Conservation (phyloP, 2,888 invertebrate genomes). For the Hemicrepidius hirtus region DNA sequence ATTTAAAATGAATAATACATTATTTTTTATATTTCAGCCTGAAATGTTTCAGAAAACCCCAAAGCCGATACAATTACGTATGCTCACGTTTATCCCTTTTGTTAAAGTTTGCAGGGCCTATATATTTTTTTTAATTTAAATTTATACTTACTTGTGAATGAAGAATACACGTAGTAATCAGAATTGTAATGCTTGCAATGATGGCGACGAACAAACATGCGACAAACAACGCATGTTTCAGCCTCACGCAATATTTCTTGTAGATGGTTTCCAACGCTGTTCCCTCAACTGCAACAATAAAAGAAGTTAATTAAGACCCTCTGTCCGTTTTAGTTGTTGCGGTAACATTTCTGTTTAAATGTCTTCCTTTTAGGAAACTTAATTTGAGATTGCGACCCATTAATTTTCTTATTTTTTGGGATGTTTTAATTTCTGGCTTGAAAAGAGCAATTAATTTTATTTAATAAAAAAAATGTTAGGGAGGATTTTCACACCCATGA, state of each 20-base stretch:
- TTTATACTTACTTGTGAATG: conserved; percentile 78
- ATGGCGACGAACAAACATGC: conserved; percentile 82
- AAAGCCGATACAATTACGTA: no score
- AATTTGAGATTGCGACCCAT: neutral
- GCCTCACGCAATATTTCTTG: conserved; percentile 80
- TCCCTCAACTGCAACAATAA: conserved; percentile 75
- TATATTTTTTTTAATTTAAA: no score
- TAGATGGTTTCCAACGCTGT: conserved; percentile 83
- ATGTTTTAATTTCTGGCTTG: no score
- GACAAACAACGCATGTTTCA: conserved; percentile 85
- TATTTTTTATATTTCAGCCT: no score
- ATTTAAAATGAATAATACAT: no score
- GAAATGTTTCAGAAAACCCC: no score
- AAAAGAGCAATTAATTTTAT: no score
- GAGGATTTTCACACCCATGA: conserved; percentile 14
- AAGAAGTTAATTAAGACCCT: conserved; percentile 55
- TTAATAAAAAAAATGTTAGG: conserved; percentile 5
- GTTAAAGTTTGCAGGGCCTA: no score
- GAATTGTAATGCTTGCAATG: conserved; percentile 76
- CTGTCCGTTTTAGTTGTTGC: neutral
- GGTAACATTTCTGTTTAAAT: neutral
- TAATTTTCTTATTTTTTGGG: no score
- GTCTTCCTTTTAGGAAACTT: neutral
- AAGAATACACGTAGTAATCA: conserved; percentile 77
- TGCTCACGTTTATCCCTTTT: no score